Conservation (phyloP, 2,797 vertebrate species). For the Sciaenops ocellatus region DNA sequence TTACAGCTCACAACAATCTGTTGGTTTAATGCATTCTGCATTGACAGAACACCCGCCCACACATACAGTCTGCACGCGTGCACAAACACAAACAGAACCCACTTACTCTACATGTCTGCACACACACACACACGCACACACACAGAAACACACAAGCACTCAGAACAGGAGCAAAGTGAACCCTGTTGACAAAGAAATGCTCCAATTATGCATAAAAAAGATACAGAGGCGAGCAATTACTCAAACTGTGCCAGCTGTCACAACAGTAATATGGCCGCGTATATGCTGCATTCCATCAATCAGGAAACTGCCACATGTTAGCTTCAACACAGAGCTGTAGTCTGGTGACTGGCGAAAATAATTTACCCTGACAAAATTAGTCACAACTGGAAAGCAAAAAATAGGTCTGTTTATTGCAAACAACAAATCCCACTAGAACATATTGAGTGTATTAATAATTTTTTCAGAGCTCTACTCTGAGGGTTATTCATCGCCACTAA, state of each 20-base stretch:
- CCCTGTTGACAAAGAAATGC: constrained; percentile 64
- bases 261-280: constrained; percentile 63
- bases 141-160: constrained; percentile 13
- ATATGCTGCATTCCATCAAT: constrained; percentile 70
- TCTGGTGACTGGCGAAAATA: constrained; percentile 51
- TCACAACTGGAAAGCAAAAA: constrained; percentile 28
- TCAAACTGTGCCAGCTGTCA: constrained; percentile 75
- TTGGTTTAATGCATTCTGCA: constrained; percentile 48
- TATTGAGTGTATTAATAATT: constrained; percentile 7
- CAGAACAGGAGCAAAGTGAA: constrained; percentile 33
- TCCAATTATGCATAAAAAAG: constrained; percentile 72
- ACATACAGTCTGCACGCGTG: constrained; percentile 5
- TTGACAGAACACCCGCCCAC: constrained; percentile 42
- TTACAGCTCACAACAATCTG: constrained; percentile 53
- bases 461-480: constrained; percentile 2
- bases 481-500: neutral
- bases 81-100: constrained; percentile 13
- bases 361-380: constrained; percentile 44
- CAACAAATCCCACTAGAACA: neutral
- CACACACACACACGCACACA: constrained; percentile 15
- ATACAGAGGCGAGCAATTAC: constrained; percentile 71
- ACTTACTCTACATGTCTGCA: constrained; percentile 4
- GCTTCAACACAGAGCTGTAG: constrained; percentile 24
- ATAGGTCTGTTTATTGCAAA: constrained; percentile 23
- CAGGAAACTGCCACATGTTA: constrained; percentile 53